Percentiles rank a stretch among this genome's conserved stretches.
Conservation (phyloP, 2,113 vertebrate species). For the Crotalus helleri region DNA sequence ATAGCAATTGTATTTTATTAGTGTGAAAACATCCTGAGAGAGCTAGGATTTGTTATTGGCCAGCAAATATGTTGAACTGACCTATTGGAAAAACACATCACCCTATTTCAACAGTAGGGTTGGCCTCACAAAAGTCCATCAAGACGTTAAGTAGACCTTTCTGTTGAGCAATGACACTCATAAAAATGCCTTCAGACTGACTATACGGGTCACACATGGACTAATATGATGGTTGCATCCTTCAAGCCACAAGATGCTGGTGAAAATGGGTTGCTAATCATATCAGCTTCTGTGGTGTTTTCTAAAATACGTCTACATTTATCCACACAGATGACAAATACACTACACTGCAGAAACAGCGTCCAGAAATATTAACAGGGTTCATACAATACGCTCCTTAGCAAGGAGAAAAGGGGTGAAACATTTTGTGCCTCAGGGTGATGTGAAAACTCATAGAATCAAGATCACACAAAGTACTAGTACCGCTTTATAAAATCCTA, state of each 20-base stretch:
- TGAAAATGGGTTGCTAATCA: neutral
- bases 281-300: neutral
- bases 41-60: neutral
- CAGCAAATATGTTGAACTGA: neutral
- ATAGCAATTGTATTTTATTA: neutral
- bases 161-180: neutral
- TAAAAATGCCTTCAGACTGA: neutral
- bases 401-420: neutral
- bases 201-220: neutral
- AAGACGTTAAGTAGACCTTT: neutral
- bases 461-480: too few species aligned
- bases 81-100: neutral
- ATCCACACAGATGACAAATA: neutral
- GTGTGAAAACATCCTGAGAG: neutral
- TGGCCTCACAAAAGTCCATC: neutral
- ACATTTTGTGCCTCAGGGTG: neutral
- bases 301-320: neutral
- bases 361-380: neutral
- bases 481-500: too few species aligned
- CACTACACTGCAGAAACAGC: neutral
- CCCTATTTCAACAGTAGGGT: neutral
- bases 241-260: neutral
- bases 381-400: neutral
- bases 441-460: neutral
- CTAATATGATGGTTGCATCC: neutral